These are phyloP conservation scores for Leucosticte australis DNA, from an alignment of 2,113 vertebrate genomes.

Conservation along the genomic window DNA sequence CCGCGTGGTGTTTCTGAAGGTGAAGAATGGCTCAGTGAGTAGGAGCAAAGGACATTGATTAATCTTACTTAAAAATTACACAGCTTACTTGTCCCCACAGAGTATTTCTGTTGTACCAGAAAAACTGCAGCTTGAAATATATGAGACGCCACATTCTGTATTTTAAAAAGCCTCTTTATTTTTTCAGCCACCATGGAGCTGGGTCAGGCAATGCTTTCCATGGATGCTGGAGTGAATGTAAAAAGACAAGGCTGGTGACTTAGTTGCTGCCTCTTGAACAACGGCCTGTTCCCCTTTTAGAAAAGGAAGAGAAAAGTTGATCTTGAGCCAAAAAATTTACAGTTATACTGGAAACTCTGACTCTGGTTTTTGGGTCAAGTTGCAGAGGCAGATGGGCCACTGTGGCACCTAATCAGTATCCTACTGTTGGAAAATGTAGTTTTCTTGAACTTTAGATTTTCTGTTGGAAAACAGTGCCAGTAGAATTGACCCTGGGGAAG, in stretches of 20 bases:
- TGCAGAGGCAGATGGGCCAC: neutral
- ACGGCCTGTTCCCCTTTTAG: neutral
- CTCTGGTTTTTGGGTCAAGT: neutral
- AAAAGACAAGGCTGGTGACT: neutral
- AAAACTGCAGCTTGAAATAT: neutral
- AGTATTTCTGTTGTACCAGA: neutral
- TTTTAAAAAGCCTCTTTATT: neutral
- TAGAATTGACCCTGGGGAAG: neutral
- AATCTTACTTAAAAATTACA: constrained; percentile 9
- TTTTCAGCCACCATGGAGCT: neutral
- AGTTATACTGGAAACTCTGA: neutral
- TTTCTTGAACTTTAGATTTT: neutral
- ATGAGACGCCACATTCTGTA: neutral
- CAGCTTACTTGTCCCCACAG: neutral
- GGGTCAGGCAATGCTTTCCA: neutral
- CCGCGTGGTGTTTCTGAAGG: neutral
- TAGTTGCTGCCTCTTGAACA: neutral
- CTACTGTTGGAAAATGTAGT: neutral
- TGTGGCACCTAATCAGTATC: neutral
- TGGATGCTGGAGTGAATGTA: neutral
- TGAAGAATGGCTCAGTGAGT: neutral
- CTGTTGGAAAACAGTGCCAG: neutral
- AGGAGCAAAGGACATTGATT: neutral
- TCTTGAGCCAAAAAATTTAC: neutral
- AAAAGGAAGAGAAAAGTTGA: neutral